These are phyloP conservation scores for Formica aserva DNA, from an alignment of 2,888 invertebrate genomes.

Conservation along the genomic window DNA sequence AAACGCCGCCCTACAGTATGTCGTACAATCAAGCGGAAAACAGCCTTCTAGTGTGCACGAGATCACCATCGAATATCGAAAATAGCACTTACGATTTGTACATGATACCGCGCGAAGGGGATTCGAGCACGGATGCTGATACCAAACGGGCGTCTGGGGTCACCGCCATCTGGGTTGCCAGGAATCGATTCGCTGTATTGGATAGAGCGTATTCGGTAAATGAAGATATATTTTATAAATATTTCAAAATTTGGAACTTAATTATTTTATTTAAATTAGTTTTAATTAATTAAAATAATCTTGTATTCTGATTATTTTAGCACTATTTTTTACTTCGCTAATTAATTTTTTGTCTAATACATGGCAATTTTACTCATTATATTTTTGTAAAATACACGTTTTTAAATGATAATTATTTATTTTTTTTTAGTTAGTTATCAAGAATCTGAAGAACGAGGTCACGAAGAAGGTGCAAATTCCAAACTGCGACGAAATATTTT, in stretches of 20 bases:
- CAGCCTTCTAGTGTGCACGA: slow-evolving; percentile 95
- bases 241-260: too few relatives aligned
- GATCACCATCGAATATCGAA: slow-evolving; percentile 92
- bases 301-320: slow-evolving; percentile 4
- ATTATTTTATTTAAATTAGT: background rate
- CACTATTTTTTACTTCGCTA: background rate
- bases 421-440: slow-evolving; percentile 91
- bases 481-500: slow-evolving; percentile 98
- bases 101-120: slow-evolving; percentile 92
- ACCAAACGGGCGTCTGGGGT: slow-evolving; percentile 95
- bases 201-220: slow-evolving; percentile 96
- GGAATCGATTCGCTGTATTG: slow-evolving; percentile 98
- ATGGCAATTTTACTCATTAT: slow-evolving; percentile 10
- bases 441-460: slow-evolving; percentile 99
- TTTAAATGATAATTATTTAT: slow-evolving; percentile 13
- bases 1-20: slow-evolving; percentile 94
- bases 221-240: too few relatives aligned
- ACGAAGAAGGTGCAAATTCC: slow-evolving; percentile 96
- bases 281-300: background rate
- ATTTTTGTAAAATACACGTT: background rate
- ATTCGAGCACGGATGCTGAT: slow-evolving; percentile 87
- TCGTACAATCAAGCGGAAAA: slow-evolving; percentile 99
- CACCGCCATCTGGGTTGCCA: slow-evolving; percentile 98
- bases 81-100: slow-evolving; percentile 98
- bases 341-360: background rate